Percentiles rank a stretch among this genome's conserved stretches.
Conservation (phyloP, 2,797 vertebrate species). For the Hozukius guyotensis region DNA sequence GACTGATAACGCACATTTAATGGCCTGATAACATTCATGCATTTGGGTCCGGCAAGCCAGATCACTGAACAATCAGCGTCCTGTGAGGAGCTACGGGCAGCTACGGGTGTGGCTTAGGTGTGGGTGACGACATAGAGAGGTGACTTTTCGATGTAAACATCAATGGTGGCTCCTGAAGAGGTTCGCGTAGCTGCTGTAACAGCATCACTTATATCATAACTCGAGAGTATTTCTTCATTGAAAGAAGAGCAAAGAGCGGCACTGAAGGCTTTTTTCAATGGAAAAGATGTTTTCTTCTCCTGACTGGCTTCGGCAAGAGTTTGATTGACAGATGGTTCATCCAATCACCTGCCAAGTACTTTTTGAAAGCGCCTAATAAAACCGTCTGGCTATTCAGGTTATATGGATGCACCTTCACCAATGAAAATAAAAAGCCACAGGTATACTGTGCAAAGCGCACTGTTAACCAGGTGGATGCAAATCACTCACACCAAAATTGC, state of each 20-base stretch:
- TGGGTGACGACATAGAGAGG: too few species aligned
- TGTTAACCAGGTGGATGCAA: not conserved
- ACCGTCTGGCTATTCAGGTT: not conserved
- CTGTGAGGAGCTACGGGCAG: too few species aligned
- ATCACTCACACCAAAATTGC: not conserved
- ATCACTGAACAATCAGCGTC: not conserved
- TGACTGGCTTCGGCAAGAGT: not conserved
- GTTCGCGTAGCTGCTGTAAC: too few species aligned
- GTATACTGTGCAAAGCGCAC: not conserved
- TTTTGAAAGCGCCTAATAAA: not conserved
- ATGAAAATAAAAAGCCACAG: not conserved
- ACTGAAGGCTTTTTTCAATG: too few species aligned
- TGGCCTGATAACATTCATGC: too few species aligned
- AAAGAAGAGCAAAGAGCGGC: too few species aligned
- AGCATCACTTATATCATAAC: too few species aligned
- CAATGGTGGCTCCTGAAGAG: too few species aligned
- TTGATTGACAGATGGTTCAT: not conserved
- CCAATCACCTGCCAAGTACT: not conserved
- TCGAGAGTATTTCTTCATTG: too few species aligned
- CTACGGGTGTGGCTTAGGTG: too few species aligned
- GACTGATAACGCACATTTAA: too few species aligned
- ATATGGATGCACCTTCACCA: not conserved
- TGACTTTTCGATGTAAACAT: too few species aligned
- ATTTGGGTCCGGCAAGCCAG: not conserved
- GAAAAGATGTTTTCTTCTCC: not conserved